Evolutionary conservation across 2,888 invertebrate species (phyloP), one percentile per base, ranked within the genome.

Genomic region (Nomada lathburiana): DNA sequence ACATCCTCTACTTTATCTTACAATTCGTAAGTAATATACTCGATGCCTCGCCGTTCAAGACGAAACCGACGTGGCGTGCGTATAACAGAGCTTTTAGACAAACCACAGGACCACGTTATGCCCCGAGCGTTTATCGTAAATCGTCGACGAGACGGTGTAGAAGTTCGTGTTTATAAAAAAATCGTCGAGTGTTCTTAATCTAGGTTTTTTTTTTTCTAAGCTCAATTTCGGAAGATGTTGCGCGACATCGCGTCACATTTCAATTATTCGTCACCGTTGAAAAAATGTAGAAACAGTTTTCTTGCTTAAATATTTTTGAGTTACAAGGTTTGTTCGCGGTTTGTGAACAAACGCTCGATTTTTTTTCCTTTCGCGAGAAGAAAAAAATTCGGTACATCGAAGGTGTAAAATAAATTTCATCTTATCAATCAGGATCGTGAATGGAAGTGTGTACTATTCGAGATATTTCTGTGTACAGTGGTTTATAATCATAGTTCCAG

Each of bases 171-270:
- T 70, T 60, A 69, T 84, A 81, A 71, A 74, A 85, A 83, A 88
- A 81, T 77, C 67, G 74, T 79, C 72, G 63, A 70, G 20, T 75
- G 67, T 29, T 59, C 83, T 89, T 88, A 87, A 53, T 73, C 85
- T 88, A 88, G 60, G 13, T 47, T 13, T 13, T 44, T 73, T 44
- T 73, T 83, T 47, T 75, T 88, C 88, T 90, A 89, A 90, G 90
- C 89, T 91, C 90, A 89, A 83, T 85, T 87, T 88, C 83, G 84
- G 79, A 83, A 84, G 85, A 85, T 76, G 55, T 77, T 55, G 42
- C 77, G 59, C 55, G 57, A 68, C 47, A n/a, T 47, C 44, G 75
- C 60, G 69, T 59, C 57, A 29, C 60, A 60, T 71, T 55, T 62
- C 42, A 65, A 72, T 73, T 65, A 64, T 55, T 76, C n/a, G 55